phyloP scores from a whole-genome alignment of 2,888 invertebrate species.

The Steromphala cineraria region DNA sequence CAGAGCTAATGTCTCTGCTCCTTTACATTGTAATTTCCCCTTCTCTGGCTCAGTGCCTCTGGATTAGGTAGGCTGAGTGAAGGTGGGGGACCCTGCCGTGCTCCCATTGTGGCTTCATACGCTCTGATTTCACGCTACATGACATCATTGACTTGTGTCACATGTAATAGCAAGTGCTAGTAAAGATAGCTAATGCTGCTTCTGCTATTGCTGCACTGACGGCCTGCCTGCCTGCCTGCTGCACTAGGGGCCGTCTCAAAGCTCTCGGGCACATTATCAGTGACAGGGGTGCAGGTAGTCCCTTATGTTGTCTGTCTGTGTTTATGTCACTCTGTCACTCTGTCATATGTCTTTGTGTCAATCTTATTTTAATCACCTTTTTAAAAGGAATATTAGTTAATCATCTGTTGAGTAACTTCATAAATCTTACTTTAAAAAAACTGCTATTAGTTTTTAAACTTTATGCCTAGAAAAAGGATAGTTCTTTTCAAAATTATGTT shows the following conservation, averaged over 20 bases:
- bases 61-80: slow-evolving; percentile 3
- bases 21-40: slow-evolving; percentile 17
- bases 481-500: too few relatives aligned
- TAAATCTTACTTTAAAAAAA: too few relatives aligned
- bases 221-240: neutral
- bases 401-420: too few relatives aligned
- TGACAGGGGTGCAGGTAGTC: neutral
- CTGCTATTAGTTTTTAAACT: too few relatives aligned
- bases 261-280: neutral
- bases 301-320: too few relatives aligned
- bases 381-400: too few relatives aligned
- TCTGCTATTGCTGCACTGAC: neutral
- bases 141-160: slow-evolving; percentile 16
- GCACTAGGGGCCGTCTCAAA: slow-evolving; percentile 4
- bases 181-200: neutral
- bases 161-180: slow-evolving; percentile 19
- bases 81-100: neutral
- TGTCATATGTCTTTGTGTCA: too few relatives aligned
- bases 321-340: too few relatives aligned
- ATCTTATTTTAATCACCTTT: too few relatives aligned
- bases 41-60: neutral
- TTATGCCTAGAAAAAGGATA: too few relatives aligned
- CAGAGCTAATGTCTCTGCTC: slow-evolving; percentile 8
- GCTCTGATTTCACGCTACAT: slow-evolving; percentile 15
- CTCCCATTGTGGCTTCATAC: slow-evolving; percentile 16